phyloP scores from a whole-genome alignment of 2,797 vertebrate species.

The Urocyon cinereoargenteus region DNA sequence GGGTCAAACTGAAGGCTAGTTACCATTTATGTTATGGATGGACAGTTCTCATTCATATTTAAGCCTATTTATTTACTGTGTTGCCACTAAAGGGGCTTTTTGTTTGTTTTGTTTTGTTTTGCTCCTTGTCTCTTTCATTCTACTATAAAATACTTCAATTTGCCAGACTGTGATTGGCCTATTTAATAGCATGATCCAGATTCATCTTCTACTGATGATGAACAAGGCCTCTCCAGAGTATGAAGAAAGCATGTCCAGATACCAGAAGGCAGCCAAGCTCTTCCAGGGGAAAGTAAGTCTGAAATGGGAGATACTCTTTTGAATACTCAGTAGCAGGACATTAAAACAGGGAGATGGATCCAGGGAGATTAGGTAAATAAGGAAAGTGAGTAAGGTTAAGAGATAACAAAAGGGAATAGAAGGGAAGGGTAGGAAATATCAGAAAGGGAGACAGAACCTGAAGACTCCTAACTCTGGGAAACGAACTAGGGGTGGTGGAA shows the following conservation, averaged over 20 bases:
- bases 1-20: neutral
- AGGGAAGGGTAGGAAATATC: too few relatives aligned
- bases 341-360: neutral
- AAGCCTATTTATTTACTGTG: neutral
- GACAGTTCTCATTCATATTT: neutral
- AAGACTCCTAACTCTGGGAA: too few relatives aligned
- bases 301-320: neutral
- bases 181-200: slow-evolving; percentile 91
- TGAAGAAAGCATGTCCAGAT: slow-evolving; percentile 84
- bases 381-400: neutral
- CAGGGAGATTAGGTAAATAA: neutral
- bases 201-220: slow-evolving; percentile 94
- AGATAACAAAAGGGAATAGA: neutral
- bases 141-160: slow-evolving; percentile 44
- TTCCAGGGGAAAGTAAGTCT: slow-evolving; percentile 87
- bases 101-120: neutral
- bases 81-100: neutral
- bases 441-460: too few relatives aligned
- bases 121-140: neutral
- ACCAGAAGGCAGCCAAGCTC: slow-evolving; percentile 87
- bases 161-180: slow-evolving; percentile 92
- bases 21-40: neutral
- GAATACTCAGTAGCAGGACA: neutral
- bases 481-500: too few relatives aligned
- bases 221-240: slow-evolving; percentile 90